These are phyloP conservation scores for Coenonympha arcania DNA, from an alignment of 2,888 invertebrate genomes.

Conservation along the genomic window DNA sequence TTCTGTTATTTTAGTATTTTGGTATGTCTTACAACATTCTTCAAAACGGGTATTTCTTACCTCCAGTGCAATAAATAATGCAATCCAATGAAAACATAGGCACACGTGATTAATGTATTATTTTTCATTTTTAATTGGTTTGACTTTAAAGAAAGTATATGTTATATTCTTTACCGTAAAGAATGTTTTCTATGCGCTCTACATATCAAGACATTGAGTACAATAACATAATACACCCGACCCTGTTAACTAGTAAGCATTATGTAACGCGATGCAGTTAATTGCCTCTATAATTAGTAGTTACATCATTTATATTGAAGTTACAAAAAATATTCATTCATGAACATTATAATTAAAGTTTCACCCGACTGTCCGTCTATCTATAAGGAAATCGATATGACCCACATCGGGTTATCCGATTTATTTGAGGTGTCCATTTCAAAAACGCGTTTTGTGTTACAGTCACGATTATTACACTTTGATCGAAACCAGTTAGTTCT, in stretches of 20 bases:
- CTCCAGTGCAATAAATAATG: no score
- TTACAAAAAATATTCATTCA: background rate
- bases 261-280: slow-evolving; percentile 21
- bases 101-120: no score
- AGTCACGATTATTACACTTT: background rate
- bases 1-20: no score
- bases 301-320: slow-evolving; percentile 9
- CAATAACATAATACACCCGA: slow-evolving; percentile 14
- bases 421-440: background rate
- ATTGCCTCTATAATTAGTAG: slow-evolving; percentile 14
- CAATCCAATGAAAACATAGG: no score
- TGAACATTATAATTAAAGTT: background rate
- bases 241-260: slow-evolving; percentile 9
- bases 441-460: background rate
- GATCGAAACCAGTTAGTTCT: background rate
- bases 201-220: slow-evolving; percentile 24
- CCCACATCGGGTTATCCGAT: background rate
- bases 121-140: background rate
- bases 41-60: no score
- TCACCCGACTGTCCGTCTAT: background rate
- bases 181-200: no score
- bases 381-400: background rate
- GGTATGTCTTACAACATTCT: no score
- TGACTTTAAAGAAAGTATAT: background rate
- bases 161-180: slow-evolving; percentile 8